Evolutionary conservation across 2,888 invertebrate species (phyloP).

Genomic region (Nomada fucata): DNA sequence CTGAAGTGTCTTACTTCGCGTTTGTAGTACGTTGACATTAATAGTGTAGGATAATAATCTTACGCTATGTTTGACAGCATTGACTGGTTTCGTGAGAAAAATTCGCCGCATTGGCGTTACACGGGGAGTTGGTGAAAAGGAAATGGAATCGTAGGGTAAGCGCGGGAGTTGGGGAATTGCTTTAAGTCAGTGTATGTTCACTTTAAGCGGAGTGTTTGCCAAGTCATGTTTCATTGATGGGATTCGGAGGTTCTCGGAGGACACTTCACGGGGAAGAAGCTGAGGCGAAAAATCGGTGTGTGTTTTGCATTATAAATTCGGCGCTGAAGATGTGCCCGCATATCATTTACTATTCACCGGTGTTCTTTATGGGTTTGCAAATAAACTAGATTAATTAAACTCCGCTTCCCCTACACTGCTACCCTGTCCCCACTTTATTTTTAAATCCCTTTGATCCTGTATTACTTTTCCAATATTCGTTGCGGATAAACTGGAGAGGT

Average conservation of each 20-base stretch:
- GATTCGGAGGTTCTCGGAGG: conserved; percentile 27
- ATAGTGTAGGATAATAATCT: no score
- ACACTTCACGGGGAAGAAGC: conserved; percentile 24
- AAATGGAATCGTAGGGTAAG: conserved; percentile 42
- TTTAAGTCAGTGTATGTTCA: conserved; percentile 55
- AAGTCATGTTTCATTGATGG: conserved; percentile 61
- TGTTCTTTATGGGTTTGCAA: not conserved
- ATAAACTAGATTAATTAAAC: not conserved
- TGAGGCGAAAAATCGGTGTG: conserved; percentile 26
- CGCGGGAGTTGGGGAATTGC: conserved; percentile 35
- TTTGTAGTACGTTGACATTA: no score
- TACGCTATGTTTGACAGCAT: conserved; percentile 5
- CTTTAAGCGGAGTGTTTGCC: conserved; percentile 58
- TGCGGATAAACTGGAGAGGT: no score
- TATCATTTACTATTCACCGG: conserved; percentile 8
- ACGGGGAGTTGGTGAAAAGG: not conserved
- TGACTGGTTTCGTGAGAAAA: not conserved
- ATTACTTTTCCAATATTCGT: no score
- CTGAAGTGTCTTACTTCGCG: no score
- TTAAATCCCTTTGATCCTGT: no score
- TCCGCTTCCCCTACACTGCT: not conserved
- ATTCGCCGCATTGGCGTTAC: not conserved
- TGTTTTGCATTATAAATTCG: conserved; percentile 36
- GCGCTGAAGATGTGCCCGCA: not conserved
- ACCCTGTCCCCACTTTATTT: not conserved